Evolutionary conservation across 2,797 vertebrate genomes (phyloP).

Genomic region (Syngnathus rostellatus): DNA sequence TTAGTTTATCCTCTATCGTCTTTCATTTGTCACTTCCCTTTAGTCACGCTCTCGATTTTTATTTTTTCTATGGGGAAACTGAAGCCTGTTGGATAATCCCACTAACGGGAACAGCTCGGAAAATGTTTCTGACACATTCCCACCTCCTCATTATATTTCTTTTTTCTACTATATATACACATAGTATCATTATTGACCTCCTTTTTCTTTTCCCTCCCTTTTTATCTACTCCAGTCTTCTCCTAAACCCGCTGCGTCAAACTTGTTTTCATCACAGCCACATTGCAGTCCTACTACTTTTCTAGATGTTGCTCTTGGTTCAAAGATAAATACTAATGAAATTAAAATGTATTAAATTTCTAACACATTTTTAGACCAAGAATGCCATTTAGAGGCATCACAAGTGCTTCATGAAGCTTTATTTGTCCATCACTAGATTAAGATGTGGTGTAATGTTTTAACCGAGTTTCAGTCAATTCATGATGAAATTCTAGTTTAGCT

Average conservation of each 20-base stretch:
- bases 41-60: constrained; percentile 10
- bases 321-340: too few species aligned
- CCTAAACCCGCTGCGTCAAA: constrained; percentile 1
- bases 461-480: too few species aligned
- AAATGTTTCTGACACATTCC: constrained; percentile 47
- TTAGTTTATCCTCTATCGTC: background rate
- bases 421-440: too few species aligned
- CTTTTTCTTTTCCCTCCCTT: background rate
- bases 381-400: too few species aligned
- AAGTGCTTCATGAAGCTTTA: too few species aligned
- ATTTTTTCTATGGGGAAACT: constrained; percentile 8
- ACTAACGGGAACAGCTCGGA: constrained; percentile 46
- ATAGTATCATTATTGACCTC: background rate
- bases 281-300: background rate
- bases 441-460: too few species aligned
- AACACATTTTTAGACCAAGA: too few species aligned
- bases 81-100: constrained; percentile 37
- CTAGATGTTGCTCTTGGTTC: background rate
- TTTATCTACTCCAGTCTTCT: constrained; percentile 16
- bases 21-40: constrained; percentile 13
- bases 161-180: constrained; percentile 26
- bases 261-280: background rate
- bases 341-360: too few species aligned
- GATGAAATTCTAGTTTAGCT: too few species aligned
- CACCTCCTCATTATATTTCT: constrained; percentile 16